phyloP scores from a whole-genome alignment of 2,113 vertebrate genomes.

The Pelmatolapia mariae region DNA sequence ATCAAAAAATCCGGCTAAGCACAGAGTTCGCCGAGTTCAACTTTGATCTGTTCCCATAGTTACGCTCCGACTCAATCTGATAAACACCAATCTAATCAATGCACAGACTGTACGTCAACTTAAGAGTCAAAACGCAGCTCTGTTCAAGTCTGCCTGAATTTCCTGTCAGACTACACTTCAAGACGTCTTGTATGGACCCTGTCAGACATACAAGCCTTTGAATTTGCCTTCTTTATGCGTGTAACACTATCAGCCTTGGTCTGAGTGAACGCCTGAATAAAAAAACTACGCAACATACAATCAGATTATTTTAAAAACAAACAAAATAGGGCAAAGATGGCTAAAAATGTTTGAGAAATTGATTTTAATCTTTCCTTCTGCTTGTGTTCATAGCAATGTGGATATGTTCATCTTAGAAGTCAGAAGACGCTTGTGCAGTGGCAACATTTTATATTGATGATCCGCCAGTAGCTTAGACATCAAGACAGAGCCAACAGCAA shows the following conservation, averaged over 20 bases:
- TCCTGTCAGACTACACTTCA: conserved; percentile 2
- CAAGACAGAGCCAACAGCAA: neutral
- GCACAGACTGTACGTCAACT: neutral
- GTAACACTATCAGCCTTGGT: neutral
- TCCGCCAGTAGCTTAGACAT: conserved; percentile 4
- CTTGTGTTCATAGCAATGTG: neutral
- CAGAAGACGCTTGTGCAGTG: conserved; percentile 16
- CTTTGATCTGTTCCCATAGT: neutral
- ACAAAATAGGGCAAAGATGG: neutral
- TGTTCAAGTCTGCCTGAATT: neutral
- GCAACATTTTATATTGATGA: conserved; percentile 11
- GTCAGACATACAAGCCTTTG: neutral
- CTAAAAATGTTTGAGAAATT: neutral
- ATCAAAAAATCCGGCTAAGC: neutral
- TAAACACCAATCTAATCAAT: neutral
- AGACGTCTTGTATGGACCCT: neutral
- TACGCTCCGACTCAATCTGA: neutral
- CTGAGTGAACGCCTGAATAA: neutral
- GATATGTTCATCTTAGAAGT: conserved; percentile 11
- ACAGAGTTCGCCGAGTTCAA: neutral
- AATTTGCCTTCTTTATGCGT: neutral
- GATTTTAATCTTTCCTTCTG: neutral
- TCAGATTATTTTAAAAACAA: neutral
- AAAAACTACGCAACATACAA: neutral
- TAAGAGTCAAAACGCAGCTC: neutral